Conservation (phyloP, 2,113 vertebrate species). For the Nycticorax nycticorax region DNA sequence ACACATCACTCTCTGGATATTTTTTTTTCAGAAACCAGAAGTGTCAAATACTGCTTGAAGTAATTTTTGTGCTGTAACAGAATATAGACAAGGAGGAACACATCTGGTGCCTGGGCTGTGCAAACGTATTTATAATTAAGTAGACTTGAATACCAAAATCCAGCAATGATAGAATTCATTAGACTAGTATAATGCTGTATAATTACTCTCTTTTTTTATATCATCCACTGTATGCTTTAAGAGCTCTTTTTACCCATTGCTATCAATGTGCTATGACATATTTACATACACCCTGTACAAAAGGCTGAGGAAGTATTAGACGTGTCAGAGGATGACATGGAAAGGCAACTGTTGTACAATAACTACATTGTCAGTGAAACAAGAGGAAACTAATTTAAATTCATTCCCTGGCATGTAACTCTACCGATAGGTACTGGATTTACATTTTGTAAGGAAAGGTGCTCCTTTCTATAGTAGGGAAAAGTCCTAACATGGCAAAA, state of each 20-base stretch:
- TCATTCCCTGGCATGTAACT: not conserved
- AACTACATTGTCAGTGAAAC: not conserved
- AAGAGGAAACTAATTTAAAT: conserved; percentile 25
- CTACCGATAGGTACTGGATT: not conserved
- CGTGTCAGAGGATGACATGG: conserved; percentile 18
- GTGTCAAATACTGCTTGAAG: not conserved
- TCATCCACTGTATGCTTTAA: not conserved
- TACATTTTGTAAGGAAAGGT: not conserved
- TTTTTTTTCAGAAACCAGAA: not conserved
- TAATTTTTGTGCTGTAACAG: conserved; percentile 14
- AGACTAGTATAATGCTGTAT: conserved; percentile 38
- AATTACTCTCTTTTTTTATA: conserved; percentile 36
- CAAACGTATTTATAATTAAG: conserved; percentile 45
- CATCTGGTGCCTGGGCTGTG: conserved; percentile 47
- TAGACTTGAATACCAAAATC: conserved; percentile 51
- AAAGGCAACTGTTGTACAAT: conserved; percentile 3
- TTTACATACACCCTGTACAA: not conserved
- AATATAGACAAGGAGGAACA: conserved; percentile 28
- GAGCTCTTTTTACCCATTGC: conserved; percentile 13
- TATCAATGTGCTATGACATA: conserved; percentile 15
- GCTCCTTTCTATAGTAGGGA: not conserved
- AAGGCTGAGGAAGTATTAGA: conserved; percentile 21
- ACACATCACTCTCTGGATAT: not conserved
- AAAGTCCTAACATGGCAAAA: not conserved
- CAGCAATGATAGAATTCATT: conserved; percentile 48